phyloP scores from a whole-genome alignment of 2,113 vertebrate genomes.

The Coregonus clupeaformis region DNA sequence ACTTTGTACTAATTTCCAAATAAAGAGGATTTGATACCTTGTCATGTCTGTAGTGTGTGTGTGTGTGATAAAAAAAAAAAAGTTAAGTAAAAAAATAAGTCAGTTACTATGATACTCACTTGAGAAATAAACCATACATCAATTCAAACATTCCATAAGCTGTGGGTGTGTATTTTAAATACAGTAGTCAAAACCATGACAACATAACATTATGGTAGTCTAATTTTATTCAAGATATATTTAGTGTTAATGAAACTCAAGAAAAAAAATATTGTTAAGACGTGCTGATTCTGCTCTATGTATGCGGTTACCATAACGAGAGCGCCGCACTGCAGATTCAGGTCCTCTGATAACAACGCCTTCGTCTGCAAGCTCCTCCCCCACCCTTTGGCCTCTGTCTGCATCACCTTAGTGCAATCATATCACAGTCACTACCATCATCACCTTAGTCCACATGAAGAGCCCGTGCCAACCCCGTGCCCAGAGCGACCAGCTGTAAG shows the following conservation, averaged over 20 bases:
- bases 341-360: not conserved
- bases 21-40: slow-evolving; percentile 73
- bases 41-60: too few relatives aligned
- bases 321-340: not conserved
- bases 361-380: slow-evolving; percentile 5
- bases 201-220: slow-evolving; percentile 27
- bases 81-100: too few relatives aligned
- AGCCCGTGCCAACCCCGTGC: not conserved
- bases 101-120: too few relatives aligned
- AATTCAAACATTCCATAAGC: not conserved
- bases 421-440: not conserved
- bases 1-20: slow-evolving; percentile 82
- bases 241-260: slow-evolving; percentile 63
- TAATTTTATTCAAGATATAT: slow-evolving; percentile 67
- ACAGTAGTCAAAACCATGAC: not conserved
- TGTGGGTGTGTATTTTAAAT: not conserved
- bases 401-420: slow-evolving; percentile 10
- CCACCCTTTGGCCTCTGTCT: not conserved
- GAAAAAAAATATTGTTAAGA: slow-evolving; percentile 48
- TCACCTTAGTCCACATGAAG: not conserved
- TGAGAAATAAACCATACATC: not conserved
- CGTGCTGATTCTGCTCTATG: slow-evolving; percentile 45
- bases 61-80: too few relatives aligned
- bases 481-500: not conserved
- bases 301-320: slow-evolving; percentile 30